Base-by-base conservation (phyloP, 2,888 invertebrate species). In the Leucoma salicis region DNA sequence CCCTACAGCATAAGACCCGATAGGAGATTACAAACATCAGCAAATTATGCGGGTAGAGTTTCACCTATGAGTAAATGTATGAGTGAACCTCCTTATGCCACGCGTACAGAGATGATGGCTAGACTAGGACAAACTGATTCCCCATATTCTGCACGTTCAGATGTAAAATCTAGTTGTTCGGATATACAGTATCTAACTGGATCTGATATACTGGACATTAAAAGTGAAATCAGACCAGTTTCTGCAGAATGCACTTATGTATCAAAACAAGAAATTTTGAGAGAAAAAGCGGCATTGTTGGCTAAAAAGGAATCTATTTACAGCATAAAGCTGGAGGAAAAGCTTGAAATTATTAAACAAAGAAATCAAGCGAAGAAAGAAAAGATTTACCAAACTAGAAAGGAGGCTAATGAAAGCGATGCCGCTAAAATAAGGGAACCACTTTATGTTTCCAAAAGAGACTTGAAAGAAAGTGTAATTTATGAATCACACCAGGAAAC, bases 281-380 rank as follows among this genome's bases (percentile, higher is more conserved):
- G 84, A 8, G 90, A 90, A 58, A 90, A 90, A 70, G 90, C 90
- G 10, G 89, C 90, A 12, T 66, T 85, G 31, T 52, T 85, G 18
- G 89, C 89, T n/a, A 86, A 74, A 48, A 86, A 83, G 65, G 88
- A 90, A 50, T 81, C 82, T 1, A 70, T 66, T 24, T 87, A 84
- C 42, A 74, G 79, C 21, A 73, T 73, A 40, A 74, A 78, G 39
- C 60, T 88, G 31, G 90, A 90, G 62, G 90, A 90, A 42, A 90
- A 90, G 55, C 66, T 90, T 25, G 90, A 90, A 72, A 86, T 90
- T 32, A 90, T 90, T 46, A 89, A 88, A 60, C 88, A 90, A 63
- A 80, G 90, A 49, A 90, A 90, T 53, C 89, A 90, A 64, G 90
- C 90, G 1, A 90, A 90, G 50, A 90, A 90, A 48, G 90, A 90